phyloP scores from a whole-genome alignment of 2,113 vertebrate species.

The Cromileptes altivelis region DNA sequence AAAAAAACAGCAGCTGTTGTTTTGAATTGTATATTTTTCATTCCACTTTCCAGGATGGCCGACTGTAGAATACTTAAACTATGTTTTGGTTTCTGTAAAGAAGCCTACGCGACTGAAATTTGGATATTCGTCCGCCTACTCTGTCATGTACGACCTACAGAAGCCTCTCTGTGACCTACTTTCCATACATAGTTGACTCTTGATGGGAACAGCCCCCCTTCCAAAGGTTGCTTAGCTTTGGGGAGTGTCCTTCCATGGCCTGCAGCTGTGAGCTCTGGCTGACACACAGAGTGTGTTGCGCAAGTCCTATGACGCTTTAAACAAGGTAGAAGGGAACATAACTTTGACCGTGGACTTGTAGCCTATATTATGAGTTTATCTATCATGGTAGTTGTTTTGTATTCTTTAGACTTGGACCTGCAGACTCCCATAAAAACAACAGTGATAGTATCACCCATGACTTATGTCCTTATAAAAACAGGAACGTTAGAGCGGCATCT shows the following conservation, averaged over 20 bases:
- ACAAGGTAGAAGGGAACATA: background rate
- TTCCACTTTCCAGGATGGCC: background rate
- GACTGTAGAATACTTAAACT: too few relatives aligned
- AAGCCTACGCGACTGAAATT: slow-evolving; percentile 33
- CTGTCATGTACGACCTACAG: slow-evolving; percentile 43
- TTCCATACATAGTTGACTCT: slow-evolving; percentile 75
- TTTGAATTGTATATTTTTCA: background rate
- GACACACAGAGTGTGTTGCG: slow-evolving; percentile 54
- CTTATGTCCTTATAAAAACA: background rate
- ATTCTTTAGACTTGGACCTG: slow-evolving; percentile 18
- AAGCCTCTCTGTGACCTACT: slow-evolving; percentile 71
- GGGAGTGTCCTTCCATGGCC: slow-evolving; percentile 59
- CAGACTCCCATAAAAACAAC: slow-evolving; percentile 18
- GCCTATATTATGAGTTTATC: slow-evolving; percentile 6
- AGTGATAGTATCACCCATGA: background rate
- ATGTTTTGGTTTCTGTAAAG: background rate
- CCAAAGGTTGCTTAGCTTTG: slow-evolving; percentile 35
- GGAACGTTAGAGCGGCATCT: background rate
- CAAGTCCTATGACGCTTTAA: slow-evolving; percentile 37
- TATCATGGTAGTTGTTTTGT: background rate
- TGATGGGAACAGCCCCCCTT: slow-evolving; percentile 38
- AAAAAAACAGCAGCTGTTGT: background rate
- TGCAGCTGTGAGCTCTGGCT: slow-evolving; percentile 21
- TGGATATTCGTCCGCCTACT: slow-evolving; percentile 40
- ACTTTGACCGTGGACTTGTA: background rate